Evolutionary conservation across 2,113 vertebrate species (phyloP).

Genomic region (Cepphus grylle): DNA sequence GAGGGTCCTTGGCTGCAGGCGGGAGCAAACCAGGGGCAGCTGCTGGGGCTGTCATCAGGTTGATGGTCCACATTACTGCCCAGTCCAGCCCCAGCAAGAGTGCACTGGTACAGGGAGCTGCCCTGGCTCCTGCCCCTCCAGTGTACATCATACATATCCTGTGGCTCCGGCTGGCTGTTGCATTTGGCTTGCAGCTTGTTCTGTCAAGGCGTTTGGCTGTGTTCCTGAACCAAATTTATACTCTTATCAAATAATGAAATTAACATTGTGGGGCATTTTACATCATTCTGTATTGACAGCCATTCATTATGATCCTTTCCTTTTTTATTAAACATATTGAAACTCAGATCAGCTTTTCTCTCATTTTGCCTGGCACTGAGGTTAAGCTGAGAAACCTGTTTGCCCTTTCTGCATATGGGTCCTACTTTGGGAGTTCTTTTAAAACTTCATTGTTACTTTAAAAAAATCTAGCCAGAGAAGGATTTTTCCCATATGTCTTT

Average conservation of each 20-base stretch:
- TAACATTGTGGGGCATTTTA: not conserved
- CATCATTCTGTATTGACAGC: not conserved
- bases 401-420: not conserved
- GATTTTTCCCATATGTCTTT: not conserved
- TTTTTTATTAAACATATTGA: not conserved
- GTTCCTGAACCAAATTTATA: not conserved
- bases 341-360: not conserved
- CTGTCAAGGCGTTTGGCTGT: not conserved
- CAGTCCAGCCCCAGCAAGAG: not conserved
- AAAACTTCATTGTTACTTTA: not conserved
- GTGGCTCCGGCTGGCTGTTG: fast-evolving
- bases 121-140: not conserved
- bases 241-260: not conserved
- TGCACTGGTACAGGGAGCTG: not conserved
- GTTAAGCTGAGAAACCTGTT: not conserved
- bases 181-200: not conserved
- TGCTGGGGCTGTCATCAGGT: not conserved
- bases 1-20: not conserved
- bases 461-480: not conserved
- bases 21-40: not conserved
- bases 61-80: not conserved
- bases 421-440: not conserved
- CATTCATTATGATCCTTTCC: not conserved
- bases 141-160: fast-evolving
- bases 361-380: not conserved